These are phyloP conservation scores for Vimba vimba DNA, from an alignment of 2,113 vertebrate species.

Conservation along the genomic window DNA sequence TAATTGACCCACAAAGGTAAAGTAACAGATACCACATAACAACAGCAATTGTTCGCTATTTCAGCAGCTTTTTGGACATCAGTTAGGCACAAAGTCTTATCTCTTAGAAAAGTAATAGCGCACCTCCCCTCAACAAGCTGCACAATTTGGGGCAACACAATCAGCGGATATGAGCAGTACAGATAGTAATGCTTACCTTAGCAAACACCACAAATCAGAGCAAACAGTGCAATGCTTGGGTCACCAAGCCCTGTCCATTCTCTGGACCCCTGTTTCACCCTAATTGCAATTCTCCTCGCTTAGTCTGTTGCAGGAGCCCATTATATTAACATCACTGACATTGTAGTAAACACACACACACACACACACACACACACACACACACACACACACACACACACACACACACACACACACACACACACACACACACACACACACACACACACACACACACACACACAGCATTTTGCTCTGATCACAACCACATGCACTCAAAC, in stretches of 20 bases:
- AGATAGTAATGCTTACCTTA: not conserved
- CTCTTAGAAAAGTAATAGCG: not conserved
- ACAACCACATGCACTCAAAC: slow-evolving; percentile 10
- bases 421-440: not conserved
- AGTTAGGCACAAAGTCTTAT: not conserved
- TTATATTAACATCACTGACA: slow-evolving; percentile 11
- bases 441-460: not conserved
- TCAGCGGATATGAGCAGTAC: not conserved
- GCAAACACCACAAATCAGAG: not conserved
- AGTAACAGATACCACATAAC: too few species aligned
- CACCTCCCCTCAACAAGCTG: not conserved
- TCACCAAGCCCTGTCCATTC: not conserved
- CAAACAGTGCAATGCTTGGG: not conserved
- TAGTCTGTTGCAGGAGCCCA: not conserved
- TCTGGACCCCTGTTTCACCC: not conserved
- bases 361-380: not conserved
- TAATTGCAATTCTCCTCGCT: not conserved
- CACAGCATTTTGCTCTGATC: not conserved
- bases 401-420: not conserved
- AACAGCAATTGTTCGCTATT: not conserved
- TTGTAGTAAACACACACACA: not conserved
- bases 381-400: not conserved
- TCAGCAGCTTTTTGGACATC: not conserved
- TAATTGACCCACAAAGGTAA: too few species aligned
- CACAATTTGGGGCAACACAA: not conserved